Conservation (phyloP, 2,113 vertebrate genomes). For the Phainopepla nitens region DNA sequence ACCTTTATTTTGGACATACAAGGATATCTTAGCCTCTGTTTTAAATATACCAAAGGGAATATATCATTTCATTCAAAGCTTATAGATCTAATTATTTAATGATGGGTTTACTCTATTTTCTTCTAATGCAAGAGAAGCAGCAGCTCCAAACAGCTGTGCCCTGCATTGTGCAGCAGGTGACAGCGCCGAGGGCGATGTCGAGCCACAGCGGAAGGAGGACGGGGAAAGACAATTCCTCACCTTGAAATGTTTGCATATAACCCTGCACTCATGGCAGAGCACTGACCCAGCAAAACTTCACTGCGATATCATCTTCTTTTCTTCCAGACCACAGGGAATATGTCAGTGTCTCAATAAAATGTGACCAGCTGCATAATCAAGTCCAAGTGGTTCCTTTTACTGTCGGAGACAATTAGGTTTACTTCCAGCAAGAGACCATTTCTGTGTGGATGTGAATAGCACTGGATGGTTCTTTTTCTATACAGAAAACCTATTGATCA, state of each 20-base stretch:
- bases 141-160: neutral
- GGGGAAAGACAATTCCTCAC: neutral
- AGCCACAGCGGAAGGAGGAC: neutral
- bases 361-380: constrained; percentile 23
- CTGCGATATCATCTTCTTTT: neutral
- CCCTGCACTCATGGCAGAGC: neutral
- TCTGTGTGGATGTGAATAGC: neutral
- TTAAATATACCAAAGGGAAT: neutral
- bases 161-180: neutral
- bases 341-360: constrained; percentile 17
- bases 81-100: neutral
- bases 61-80: neutral
- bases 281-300: neutral
- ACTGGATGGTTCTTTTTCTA: neutral
- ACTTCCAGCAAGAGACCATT: neutral
- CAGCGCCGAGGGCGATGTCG: fast-evolving
- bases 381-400: constrained; percentile 21
- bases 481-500: neutral
- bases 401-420: neutral
- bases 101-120: neutral
- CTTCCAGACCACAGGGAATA: neutral
- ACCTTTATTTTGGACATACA: neutral
- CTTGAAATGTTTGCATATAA: neutral
- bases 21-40: neutral
- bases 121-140: neutral